Base-by-base conservation (phyloP, 2,888 invertebrate genomes). In the Melieria omissa region DNA sequence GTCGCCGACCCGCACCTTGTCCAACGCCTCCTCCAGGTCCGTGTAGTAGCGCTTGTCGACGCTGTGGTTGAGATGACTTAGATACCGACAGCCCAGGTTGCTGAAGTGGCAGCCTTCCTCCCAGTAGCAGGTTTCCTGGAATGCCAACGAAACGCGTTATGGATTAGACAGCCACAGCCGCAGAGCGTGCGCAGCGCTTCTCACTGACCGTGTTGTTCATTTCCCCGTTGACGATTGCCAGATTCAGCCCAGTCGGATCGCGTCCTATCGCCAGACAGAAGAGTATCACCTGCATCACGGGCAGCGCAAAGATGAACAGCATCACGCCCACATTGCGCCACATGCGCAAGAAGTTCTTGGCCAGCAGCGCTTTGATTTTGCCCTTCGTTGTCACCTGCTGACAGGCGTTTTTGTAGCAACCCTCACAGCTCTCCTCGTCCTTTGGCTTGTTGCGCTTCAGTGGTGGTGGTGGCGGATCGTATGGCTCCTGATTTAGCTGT, bases 301-400 rank as follows among this genome's bases (percentile, higher is more conserved):
- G 97, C 80, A 97, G 88, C 49, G 95, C 94, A 86, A 97, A 97
- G 82, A 97, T 95, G 88, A 97, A 97, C 82, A 96, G 88, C 93
- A 97, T 95, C 74, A 97, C 95, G 58, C 95, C 95, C 74, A 96
- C 94, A 87, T 96, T 96, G 64, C 96, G 89, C 95, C 95, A 95
- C 95, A 96, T 95, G 47, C 95, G 89, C 65, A 96, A 88, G 89
- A 96, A 95, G 88, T 96, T 96, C 89, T 96, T 96, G 83, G 93
- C 92, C 76, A 96, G 89, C 63, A 96, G 87, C 0, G 96, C 96
- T 81, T 92, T 91, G 80, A 95, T 93, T 88, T 95, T 95, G 57
- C 95, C 95, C 67, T 90, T 89, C n/a, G 93, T 92, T n/a, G 95
- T 95, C 65, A 92, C 86, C 88, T 93, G 85, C 75, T 77, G 78